These are phyloP conservation scores for Melanogrammus aeglefinus DNA, from an alignment of 2,797 vertebrate genomes.

Conservation along the genomic window DNA sequence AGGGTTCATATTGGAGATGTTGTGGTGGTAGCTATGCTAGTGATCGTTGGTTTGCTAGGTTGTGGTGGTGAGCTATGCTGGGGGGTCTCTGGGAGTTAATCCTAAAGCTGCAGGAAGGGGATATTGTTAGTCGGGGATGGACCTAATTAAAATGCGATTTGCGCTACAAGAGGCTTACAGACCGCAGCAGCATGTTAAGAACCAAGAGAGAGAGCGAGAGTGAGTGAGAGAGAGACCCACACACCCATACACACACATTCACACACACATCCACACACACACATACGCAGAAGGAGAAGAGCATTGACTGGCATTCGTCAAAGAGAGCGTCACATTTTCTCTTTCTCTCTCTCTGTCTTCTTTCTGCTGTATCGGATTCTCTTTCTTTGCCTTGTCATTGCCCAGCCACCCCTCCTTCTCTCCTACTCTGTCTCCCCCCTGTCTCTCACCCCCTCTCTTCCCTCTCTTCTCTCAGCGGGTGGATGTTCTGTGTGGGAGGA, in stretches of 20 bases:
- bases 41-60: no score
- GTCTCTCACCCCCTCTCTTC: constrained; percentile 2
- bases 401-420: not conserved
- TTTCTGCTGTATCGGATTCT: no score
- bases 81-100: constrained; percentile 51
- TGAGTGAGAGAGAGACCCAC: no score
- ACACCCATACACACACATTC: no score
- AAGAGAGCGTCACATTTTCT: not conserved
- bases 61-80: no score
- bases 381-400: no score
- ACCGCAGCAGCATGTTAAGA: constrained; percentile 40
- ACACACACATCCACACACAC: no score
- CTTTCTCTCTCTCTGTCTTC: no score
- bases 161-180: constrained; percentile 64
- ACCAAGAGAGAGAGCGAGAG: constrained; percentile 14
- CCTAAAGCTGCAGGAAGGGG: constrained; percentile 50
- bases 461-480: no score
- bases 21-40: no score
- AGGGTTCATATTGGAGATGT: no score
- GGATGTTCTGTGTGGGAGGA: constrained; percentile 18
- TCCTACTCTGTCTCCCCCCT: constrained; percentile 1
- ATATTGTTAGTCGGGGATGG: constrained; percentile 63
- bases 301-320: constrained; percentile 3
- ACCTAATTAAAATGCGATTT: constrained; percentile 77
- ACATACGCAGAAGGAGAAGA: not conserved